Evolutionary conservation across 2,797 vertebrate genomes (phyloP).

Genomic region (Lutjanus argentimaculatus): DNA sequence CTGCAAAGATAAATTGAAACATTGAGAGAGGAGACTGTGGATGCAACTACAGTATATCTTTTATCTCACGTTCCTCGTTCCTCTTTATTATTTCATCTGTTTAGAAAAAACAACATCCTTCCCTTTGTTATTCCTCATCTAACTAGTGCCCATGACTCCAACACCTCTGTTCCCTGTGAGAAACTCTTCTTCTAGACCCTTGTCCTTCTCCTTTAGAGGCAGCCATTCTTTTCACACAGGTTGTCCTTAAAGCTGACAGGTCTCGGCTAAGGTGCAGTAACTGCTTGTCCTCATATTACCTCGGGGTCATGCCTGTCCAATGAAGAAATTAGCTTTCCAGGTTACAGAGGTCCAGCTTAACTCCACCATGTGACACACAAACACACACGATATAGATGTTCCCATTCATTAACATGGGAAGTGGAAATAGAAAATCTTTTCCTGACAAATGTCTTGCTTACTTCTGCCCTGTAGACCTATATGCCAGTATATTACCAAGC

Average conservation of each 20-base stretch:
- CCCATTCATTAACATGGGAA: constrained; percentile 13
- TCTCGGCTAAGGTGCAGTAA: constrained; percentile 17
- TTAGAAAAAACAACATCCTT: constrained; percentile 12
- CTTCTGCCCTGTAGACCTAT: background rate
- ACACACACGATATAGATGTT: constrained; percentile 4
- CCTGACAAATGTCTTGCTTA: background rate
- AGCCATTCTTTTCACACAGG: constrained; percentile 32
- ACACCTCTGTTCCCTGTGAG: background rate
- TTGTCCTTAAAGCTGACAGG: constrained; percentile 24
- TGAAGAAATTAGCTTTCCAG: constrained; percentile 24
- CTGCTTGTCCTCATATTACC: constrained; percentile 21
- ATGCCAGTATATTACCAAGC: background rate
- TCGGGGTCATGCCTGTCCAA: constrained; percentile 18
- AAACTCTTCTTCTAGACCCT: constrained; percentile 13
- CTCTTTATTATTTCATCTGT: constrained; percentile 22
- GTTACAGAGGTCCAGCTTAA: constrained; percentile 3
- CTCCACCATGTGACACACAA: constrained; percentile 9
- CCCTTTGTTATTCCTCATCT: constrained; percentile 3
- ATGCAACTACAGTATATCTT: background rate
- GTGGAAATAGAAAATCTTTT: background rate
- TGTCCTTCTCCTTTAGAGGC: constrained; percentile 23
- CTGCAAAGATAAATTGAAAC: constrained; percentile 59
- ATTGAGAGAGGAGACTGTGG: constrained; percentile 26
- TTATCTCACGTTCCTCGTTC: constrained; percentile 11
- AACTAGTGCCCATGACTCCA: background rate